Conservation (phyloP, 2,797 vertebrate genomes). For the Clarias platycephalus region DNA sequence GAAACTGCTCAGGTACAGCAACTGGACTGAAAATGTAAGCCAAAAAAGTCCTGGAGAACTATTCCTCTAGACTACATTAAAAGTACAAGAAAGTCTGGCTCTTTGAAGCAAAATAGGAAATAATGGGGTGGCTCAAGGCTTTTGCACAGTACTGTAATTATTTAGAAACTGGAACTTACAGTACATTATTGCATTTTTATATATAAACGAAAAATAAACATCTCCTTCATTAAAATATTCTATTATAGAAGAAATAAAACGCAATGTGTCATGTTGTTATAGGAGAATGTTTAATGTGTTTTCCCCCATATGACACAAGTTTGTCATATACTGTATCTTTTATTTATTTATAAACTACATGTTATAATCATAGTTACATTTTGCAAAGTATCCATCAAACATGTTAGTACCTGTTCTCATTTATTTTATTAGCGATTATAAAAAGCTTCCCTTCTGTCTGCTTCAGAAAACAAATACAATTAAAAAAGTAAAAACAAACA, state of each 20-base stretch:
- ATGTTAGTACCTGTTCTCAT: not conserved
- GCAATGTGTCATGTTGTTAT: not conserved
- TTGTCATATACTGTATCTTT: not conserved
- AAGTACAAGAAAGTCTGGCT: no score
- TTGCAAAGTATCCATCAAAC: not conserved
- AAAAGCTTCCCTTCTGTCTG: not conserved
- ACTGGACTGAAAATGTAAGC: no score
- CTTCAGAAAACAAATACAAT: not conserved
- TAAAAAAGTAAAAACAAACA: not conserved
- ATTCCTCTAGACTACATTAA: no score
- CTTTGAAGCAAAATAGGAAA: no score
- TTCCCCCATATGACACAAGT: not conserved
- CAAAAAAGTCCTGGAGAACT: no score
- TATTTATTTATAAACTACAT: slow-evolving; percentile 4
- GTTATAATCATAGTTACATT: not conserved
- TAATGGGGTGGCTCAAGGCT: no score
- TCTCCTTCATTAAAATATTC: not conserved
- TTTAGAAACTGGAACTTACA: not conserved
- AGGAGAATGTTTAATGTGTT: not conserved
- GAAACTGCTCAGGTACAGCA: no score
- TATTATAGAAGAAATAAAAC: not conserved
- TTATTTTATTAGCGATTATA: not conserved
- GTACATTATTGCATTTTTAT: not conserved
- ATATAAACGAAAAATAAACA: not conserved
- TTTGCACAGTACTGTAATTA: not conserved